Evolutionary conservation across 2,888 invertebrate genomes (phyloP).

Genomic region (Theretra japonica): DNA sequence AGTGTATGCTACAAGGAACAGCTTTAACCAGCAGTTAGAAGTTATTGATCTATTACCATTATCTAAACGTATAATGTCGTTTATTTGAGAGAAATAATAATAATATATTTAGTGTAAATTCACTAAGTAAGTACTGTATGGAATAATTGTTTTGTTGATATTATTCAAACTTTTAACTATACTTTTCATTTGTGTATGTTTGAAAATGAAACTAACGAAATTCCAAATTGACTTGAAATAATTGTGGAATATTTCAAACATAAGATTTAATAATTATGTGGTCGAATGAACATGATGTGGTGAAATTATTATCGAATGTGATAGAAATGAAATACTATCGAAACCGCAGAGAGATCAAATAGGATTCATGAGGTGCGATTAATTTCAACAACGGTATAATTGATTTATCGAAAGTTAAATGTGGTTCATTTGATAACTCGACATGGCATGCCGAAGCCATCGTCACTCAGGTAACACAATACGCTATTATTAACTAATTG

Average conservation of each 20-base stretch:
- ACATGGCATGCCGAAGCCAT: background rate
- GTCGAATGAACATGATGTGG: background rate
- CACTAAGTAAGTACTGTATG: background rate
- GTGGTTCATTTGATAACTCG: background rate
- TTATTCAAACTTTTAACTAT: background rate
- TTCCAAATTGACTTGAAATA: background rate
- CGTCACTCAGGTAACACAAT: constrained; percentile 2
- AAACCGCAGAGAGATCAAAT: constrained; percentile 3
- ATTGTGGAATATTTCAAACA: too few species aligned
- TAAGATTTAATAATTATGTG: too few species aligned
- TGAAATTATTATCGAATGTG: background rate
- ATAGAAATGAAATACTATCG: background rate
- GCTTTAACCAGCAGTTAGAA: too few species aligned
- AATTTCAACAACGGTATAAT: constrained; percentile 3
- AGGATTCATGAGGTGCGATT: background rate
- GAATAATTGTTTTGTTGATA: background rate
- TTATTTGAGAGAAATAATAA: background rate
- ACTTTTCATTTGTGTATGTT: background rate
- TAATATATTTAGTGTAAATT: background rate
- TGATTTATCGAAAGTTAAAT: background rate
- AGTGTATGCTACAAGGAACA: too few species aligned
- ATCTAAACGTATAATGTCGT: too few species aligned
- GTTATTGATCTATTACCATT: too few species aligned
- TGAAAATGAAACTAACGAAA: background rate
- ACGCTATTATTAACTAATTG: constrained; percentile 13